Percentiles rank a stretch among this genome's conserved stretches.
These are phyloP conservation scores for Horisme vitalbata DNA, from an alignment of 2,888 invertebrate species.

Conservation along the genomic window DNA sequence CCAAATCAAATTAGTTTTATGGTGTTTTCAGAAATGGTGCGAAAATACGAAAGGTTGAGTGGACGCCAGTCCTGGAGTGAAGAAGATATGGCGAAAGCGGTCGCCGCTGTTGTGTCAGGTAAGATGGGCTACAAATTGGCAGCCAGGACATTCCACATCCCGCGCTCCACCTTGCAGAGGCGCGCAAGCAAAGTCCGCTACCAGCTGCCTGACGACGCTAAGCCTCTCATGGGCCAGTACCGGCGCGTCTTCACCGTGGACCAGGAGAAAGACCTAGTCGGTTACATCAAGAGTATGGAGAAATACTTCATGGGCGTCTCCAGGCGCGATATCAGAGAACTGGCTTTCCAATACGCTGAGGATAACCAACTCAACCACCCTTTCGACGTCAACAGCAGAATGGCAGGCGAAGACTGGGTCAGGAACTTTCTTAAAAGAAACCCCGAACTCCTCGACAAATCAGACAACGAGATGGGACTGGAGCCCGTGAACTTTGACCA, in stretches of 20 bases:
- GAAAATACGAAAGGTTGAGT: constrained; percentile 79
- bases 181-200: constrained; percentile 76
- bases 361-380: constrained; percentile 72
- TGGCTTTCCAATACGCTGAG: constrained; percentile 79
- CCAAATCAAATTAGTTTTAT: constrained; percentile 1
- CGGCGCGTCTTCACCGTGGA: constrained; percentile 75
- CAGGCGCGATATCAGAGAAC: constrained; percentile 69
- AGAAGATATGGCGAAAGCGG: constrained; percentile 77
- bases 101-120: constrained; percentile 76
- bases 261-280: constrained; percentile 75
- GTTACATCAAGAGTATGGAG: constrained; percentile 78
- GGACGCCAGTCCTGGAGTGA: constrained; percentile 79
- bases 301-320: constrained; percentile 77
- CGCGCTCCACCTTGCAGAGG: constrained; percentile 74
- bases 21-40: constrained; percentile 70
- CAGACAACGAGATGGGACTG: constrained; percentile 64
- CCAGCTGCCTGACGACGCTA: constrained; percentile 69
- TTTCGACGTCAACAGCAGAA: constrained; percentile 72
- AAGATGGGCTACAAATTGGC: constrained; percentile 80
- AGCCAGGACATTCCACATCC: constrained; percentile 75
- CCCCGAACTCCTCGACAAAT: constrained; percentile 66
- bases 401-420: constrained; percentile 80
- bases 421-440: constrained; percentile 76
- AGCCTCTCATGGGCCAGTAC: constrained; percentile 77
- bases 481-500: constrained; percentile 79